Conservation (phyloP, 2,113 vertebrate species). For the Hucho hucho region DNA sequence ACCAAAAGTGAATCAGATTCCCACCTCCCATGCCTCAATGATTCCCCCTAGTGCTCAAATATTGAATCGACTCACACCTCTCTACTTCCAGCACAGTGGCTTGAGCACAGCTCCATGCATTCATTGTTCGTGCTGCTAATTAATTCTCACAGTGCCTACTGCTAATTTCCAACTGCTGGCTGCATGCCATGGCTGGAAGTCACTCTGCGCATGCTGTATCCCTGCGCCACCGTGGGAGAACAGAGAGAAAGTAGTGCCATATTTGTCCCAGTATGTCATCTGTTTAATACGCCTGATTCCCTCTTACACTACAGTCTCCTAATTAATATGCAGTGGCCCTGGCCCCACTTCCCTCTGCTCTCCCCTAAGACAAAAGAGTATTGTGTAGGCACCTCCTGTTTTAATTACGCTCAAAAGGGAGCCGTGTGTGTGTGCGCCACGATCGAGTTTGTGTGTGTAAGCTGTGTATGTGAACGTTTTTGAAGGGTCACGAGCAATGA, state of each 20-base stretch:
- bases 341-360: constrained; percentile 50
- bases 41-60: constrained; percentile 61
- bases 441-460: neutral
- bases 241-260: constrained; percentile 65
- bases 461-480: constrained; percentile 5
- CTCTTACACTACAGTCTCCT: constrained; percentile 68
- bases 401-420: constrained; percentile 72
- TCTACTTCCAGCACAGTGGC: constrained; percentile 24
- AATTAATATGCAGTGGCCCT: constrained; percentile 74
- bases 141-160: constrained; percentile 59
- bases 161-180: constrained; percentile 65
- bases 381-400: constrained; percentile 76
- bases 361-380: constrained; percentile 76
- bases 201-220: constrained; percentile 53
- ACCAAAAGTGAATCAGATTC: constrained; percentile 16
- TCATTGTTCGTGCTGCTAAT: constrained; percentile 60
- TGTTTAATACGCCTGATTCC: constrained; percentile 70
- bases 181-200: constrained; percentile 58
- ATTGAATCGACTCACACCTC: neutral
- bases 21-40: constrained; percentile 48
- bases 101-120: constrained; percentile 49
- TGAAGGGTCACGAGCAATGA: constrained; percentile 10
- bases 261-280: constrained; percentile 69
- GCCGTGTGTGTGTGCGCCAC: constrained; percentile 29
- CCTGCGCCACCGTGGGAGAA: constrained; percentile 69